Base-by-base conservation (phyloP, 1,140 invertebrate genomes). In the Sitodiplosis mosellana region DNA sequence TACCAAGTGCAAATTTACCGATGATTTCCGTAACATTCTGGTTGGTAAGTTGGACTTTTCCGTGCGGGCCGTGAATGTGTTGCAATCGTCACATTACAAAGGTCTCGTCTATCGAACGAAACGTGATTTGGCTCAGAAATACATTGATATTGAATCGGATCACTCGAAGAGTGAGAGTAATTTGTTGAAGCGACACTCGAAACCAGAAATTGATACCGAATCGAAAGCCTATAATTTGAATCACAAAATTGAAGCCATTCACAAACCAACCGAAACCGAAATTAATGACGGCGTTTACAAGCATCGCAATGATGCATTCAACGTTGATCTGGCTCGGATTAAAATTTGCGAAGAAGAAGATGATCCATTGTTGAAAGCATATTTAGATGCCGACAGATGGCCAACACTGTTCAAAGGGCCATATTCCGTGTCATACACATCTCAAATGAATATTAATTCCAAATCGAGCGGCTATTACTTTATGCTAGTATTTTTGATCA, bases 21-120 rank as follows among this genome's bases (percentile, higher is more conserved):
- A 40, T 4, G 17, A 40, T 40, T 40, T 40, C 12, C 14, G 17
- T 4, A 40, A 40, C 6, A 15, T n/a, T 19, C 17, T 38, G 15
- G n/a, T 34, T 38, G 46, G 46, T 19, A 22, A 17, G 4, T 33
- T 55, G 36, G 53, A 54, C 33, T 49, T 58, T 11, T 53, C 50
- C 40, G 54, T 62, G 10, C 51, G 57, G 41, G 60, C 55, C 47
- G 51, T 62, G 6, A 60, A 60, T 56, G 45, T 54, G 33, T 46
- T 51, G 8, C n/a, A 20, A 7, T 36, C 45, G 3, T 34, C 45
- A 47, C 34, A 38, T 38, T 18, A 19, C 5, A 12, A 18, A 12
- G 41, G 18, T 19, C 8, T 18, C 17, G 7, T 18, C 10, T 27
- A 27, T 5, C 27, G 4, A 22, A 12, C 17, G 20, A 22, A 43